Evolutionary conservation across 2,113 vertebrate genomes (phyloP), one percentile per base, ranked within the genome.

Genomic region (Pluvianellus socialis): DNA sequence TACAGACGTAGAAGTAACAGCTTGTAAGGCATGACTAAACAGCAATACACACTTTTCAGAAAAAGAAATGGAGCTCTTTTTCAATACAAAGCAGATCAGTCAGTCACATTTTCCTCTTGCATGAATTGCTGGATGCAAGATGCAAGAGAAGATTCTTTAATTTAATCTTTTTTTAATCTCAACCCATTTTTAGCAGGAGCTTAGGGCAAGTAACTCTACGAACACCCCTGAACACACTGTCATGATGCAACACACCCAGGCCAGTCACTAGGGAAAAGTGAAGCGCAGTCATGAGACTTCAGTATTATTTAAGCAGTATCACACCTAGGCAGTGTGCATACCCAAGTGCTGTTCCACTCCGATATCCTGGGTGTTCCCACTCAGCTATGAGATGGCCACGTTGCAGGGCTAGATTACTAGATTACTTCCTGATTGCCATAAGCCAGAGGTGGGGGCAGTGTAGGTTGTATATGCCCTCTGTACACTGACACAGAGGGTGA

Each of bases 301-400:
- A 45, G 24, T 38, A 23, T 79, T 65, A 82, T 53, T 84, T 42
- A 53, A 53, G 52, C n/a, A 66, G 2, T 92, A 94, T 94, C 92
- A 75, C 47, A 65, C 28, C n/a, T 49, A 30, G 24, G 49, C 91
- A 82, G 45, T 32, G 42, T 59, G 42, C 52, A 44, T 23, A 67
- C 32, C 40, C 3, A 0, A 47, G 52, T 50, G 65, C 88, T 96
- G 95, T 28, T 84, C 28, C 28, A 19, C 77, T 84, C 79, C 1
- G 88, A 95, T 97, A 96, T 17, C 40, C 62, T 52, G 88, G 83
- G 86, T 87, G 94, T 87, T 96, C 56, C 91, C 73, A 16, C 61
- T 35, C 4, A 0, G 7, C 74, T 67, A 4, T 53, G 28, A 44
- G 38, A 35, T 19, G 58, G 44, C 49, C 5, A 13, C 1, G 2